Evolutionary conservation across 2,888 invertebrate species (phyloP).

Genomic region (Epirrhoe tristata): DNA sequence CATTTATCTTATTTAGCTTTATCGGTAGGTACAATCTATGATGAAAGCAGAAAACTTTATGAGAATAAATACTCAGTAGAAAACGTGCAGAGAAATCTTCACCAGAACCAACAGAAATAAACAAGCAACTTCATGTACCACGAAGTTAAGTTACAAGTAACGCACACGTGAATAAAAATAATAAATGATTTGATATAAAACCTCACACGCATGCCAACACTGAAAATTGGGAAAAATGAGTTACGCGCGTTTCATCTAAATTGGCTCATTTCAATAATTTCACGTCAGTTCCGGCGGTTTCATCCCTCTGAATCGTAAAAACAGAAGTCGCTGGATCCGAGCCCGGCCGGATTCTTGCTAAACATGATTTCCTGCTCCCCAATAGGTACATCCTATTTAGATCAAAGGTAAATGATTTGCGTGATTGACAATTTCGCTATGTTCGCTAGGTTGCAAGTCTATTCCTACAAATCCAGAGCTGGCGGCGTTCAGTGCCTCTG

Average conservation of each 20-base stretch:
- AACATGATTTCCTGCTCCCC: conserved; percentile 39
- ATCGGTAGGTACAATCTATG: conserved; percentile 5
- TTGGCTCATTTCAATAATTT: conserved; percentile 48
- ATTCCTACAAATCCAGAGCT: conserved; percentile 35
- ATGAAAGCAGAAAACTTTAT: conserved; percentile 19
- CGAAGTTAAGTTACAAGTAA: conserved; percentile 23
- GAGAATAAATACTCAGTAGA: conserved; percentile 22
- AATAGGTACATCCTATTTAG: conserved; percentile 24
- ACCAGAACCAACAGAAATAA: conserved; percentile 23
- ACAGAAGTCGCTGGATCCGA: conserved; percentile 38
- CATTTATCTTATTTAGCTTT: background rate
- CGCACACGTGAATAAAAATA: background rate
- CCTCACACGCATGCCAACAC: conserved; percentile 23
- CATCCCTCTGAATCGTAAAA: conserved; percentile 43
- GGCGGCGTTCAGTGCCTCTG: conserved; percentile 21
- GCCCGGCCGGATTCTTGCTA: conserved; percentile 37
- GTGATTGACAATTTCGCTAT: conserved; percentile 41
- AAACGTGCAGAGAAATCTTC: conserved; percentile 25
- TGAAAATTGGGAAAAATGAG: conserved; percentile 40
- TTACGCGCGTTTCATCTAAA: conserved; percentile 42
- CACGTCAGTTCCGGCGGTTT: conserved; percentile 38
- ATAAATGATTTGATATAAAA: conserved; percentile 1
- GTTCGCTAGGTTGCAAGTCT: conserved; percentile 36
- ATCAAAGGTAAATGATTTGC: conserved; percentile 42
- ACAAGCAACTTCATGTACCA: conserved; percentile 17